phyloP scores from a whole-genome alignment of 2,888 invertebrate genomes.

The Morpho deidamia region DNA sequence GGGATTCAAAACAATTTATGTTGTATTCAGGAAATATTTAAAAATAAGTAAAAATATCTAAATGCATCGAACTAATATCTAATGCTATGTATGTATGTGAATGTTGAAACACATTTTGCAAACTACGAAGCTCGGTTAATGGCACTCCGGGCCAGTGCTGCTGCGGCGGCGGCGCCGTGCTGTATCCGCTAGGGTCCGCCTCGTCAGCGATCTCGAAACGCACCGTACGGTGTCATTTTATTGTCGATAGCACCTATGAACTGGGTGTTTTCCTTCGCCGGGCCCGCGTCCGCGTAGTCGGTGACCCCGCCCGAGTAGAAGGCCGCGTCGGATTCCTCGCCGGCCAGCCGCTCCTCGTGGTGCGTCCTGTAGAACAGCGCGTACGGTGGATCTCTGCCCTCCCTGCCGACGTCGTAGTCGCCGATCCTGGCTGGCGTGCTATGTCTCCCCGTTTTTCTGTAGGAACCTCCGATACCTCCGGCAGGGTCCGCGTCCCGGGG shows the following conservation, averaged over 20 bases:
- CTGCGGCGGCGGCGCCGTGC: too few relatives aligned
- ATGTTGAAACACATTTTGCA: too few relatives aligned
- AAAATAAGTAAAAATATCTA: too few relatives aligned
- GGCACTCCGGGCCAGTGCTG: too few relatives aligned
- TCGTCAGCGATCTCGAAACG: slow-evolving; percentile 9
- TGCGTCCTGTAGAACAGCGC: slow-evolving; percentile 52
- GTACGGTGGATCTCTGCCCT: slow-evolving; percentile 38
- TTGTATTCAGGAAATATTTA: too few relatives aligned
- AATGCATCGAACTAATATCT: too few relatives aligned
- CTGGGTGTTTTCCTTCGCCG: background rate
- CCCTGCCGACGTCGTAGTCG: slow-evolving; percentile 33
- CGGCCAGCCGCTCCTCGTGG: slow-evolving; percentile 30
- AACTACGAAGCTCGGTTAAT: too few relatives aligned
- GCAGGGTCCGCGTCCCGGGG: background rate
- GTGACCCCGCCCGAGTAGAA: background rate
- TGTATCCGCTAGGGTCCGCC: too few relatives aligned
- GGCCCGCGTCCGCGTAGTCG: background rate
- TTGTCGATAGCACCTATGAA: background rate
- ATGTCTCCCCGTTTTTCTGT: slow-evolving; percentile 27
- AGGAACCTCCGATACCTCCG: background rate
- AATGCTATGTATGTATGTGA: too few relatives aligned
- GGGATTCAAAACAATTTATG: too few relatives aligned
- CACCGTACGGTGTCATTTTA: background rate
- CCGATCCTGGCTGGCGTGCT: slow-evolving; percentile 28
- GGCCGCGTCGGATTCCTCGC: background rate